Base-by-base conservation (phyloP, 64 coral and sea anemone genomes). In the Porites australiensis region DNA sequence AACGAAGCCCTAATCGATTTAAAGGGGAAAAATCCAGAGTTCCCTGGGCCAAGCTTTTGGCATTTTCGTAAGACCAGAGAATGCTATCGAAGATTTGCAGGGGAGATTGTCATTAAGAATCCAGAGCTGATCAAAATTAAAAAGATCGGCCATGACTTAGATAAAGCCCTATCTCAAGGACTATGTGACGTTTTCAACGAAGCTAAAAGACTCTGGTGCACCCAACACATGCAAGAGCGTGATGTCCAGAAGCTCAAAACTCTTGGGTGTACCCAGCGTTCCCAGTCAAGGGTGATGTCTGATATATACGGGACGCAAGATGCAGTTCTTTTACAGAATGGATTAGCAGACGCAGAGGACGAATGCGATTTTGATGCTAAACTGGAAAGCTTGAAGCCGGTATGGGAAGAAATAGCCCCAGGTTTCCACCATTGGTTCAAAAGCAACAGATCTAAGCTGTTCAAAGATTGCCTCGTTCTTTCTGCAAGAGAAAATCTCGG, bases 1-100 rank as follows among this genome's bases (percentile, higher is more conserved):
- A 93, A 93, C 49, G 74, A 86, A 79, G n/a, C 91, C 12, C 76
- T 93, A 23, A 48, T 83, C n/a, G 72, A 94, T 75, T 45, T 50
- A 68, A 87, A 87, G 5, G 82, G 82, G 3, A 89, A 89, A 48
- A 60, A 75, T 46, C 86, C 86, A 57, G 37, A 75, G 58, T 88
- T 88, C 53, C 86, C 86, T 48, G 86, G 52, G 50, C 77, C 77
- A 58, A 79, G 77, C 52, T 79, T 88, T 44, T 88, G 70, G 86
- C 86, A 88, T 46, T 88, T 88, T 61, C 50, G 57, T 3, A 88
- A 87, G 10, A 59, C 70, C 70, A 44, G 50, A 43, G 70, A 88
- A 75, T 60, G 53, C 16, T 88, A 88, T 37, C 86, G 53, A 58
- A 27, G 86, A 44, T 88, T 88, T 75, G 86, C 86, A 14, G 86